Conservation (phyloP, 2,113 vertebrate genomes). For the Rattus rattus region DNA sequence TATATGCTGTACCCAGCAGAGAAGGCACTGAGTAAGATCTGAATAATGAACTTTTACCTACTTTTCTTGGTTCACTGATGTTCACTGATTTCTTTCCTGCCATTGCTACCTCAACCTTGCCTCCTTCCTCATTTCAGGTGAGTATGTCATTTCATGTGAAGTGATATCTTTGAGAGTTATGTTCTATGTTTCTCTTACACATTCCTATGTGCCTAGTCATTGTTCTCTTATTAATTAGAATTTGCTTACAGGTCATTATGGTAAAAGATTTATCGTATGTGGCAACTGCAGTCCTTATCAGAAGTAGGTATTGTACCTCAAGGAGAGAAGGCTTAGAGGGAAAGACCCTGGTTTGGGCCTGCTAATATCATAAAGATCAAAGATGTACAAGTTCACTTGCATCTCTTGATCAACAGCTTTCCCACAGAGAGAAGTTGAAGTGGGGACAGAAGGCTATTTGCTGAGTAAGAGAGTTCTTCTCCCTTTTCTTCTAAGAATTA, state of each 20-base stretch:
- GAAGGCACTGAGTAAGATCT: neutral
- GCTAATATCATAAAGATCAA: neutral
- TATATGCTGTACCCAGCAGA: neutral
- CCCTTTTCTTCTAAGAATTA: neutral
- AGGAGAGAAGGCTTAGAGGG: neutral
- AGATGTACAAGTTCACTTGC: neutral
- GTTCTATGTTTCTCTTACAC: neutral
- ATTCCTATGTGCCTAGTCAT: neutral
- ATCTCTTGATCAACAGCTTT: neutral
- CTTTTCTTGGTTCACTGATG: neutral
- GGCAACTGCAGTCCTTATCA: neutral
- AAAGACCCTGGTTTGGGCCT: neutral
- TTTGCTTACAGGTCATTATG: neutral
- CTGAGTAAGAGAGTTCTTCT: too few relatives aligned
- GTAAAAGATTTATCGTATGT: neutral
- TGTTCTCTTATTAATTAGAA: neutral
- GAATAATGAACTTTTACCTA: neutral
- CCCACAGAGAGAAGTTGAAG: neutral
- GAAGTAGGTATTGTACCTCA: neutral
- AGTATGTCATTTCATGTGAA: neutral
- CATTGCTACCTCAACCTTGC: too few relatives aligned
- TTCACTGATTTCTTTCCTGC: too few relatives aligned
- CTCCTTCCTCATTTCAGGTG: too few relatives aligned
- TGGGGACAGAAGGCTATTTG: too few relatives aligned
- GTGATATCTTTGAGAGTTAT: neutral